Base-by-base conservation (phyloP, 2,113 vertebrate genomes). In the Ameiurus melas region DNA sequence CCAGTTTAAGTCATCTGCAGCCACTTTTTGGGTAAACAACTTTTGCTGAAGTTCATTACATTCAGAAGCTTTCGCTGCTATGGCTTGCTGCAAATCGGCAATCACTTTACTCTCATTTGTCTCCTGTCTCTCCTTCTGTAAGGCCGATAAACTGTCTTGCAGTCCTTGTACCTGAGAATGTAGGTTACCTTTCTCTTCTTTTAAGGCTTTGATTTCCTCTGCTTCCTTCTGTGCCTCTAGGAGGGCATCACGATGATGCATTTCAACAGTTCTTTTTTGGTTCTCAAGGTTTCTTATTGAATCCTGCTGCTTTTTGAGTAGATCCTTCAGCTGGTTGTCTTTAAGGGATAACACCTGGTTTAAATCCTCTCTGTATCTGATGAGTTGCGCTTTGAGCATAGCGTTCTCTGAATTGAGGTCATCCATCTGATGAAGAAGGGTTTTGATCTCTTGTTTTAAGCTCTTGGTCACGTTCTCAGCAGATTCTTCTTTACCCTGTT, bases 391-490 rank as follows among this genome's bases (percentile, higher is more conserved):
- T 92, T 93, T 95, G 27, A 97, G 95, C 97, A 97, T 96, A 0
- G 97, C 97, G 1, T 97, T 98, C 93, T 97, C 97, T 2, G 97
- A 97, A 91, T 98, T 97, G 16, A 98, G 95, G 91, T 98, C 97
- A 71, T 98, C 97, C 91, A 95, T 95, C 86, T 95, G 95, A 90
- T 97, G 95, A 13, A 97, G 85, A 8, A 97, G 90, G 0, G 93
- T 90, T 84, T 94, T 95, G 25, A 97, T 89, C 51, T 98, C 96
- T 73, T 96, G 91, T 90, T 97, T 97, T 33, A 97, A 90, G 83
- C 93, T 92, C 86, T 91, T 95, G 66, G 79, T 92, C 85, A 96
- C 93, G n/a, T 90, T 92, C 68, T 94, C 90, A 1, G 94, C 8
- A 1, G 95, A 93, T 30, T 82, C 91, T 0, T 96, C 95, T 91